Base-by-base conservation (phyloP, 2,888 invertebrate genomes). In the Serrognathus titanus region DNA sequence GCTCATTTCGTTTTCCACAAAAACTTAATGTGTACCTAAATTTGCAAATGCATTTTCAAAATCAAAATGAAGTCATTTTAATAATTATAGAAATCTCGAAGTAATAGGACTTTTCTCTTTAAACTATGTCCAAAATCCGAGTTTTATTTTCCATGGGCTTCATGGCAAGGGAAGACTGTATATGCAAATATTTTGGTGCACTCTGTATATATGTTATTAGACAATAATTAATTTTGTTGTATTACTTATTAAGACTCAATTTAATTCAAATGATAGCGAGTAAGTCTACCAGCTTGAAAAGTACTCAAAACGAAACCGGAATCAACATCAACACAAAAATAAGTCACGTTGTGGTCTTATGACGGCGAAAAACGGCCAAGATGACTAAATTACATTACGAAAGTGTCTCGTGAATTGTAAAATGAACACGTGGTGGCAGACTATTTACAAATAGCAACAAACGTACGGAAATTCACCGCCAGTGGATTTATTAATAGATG, bases 361-460 rank as follows among this genome's bases (percentile, higher is more conserved):
- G 54, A 54, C 49, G 7, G 1, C 1, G 24, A 31, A 49, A 49
- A 43, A 12, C 41, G 38, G 54, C 54, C 48, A 54, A 54, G 37
- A 31, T 38, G 50, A 48, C 48, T 48, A 13, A 41, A 36, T 16
- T 54, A 48, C 43, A 45, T 37, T 48, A 54, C 43, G 36, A 16
- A 48, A 35, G 48, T 31, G 24, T 53, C 54, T 48, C 48, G 48
- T 54, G 54, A 49, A 54, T 54, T 54, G 48, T 48, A 41, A 48
- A 31, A 1, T 41, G 48, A 40, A 41, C 54, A 54, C 49, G 54
- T 54, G 54, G 49, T 48, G 12, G 16, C 48, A 49, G 39, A 24
- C 12, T 41, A 54, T 10, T 37, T 48, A 54, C 40, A 38, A 16
- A 9, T 31, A 31, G 16, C 24, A 43, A 37, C 40, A 49, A 43